A percentile compares a stretch with the other conserved stretches of the same genome.
phyloP scores from a whole-genome alignment of 2,113 vertebrate genomes.

The Miniopterus natalensis region DNA sequence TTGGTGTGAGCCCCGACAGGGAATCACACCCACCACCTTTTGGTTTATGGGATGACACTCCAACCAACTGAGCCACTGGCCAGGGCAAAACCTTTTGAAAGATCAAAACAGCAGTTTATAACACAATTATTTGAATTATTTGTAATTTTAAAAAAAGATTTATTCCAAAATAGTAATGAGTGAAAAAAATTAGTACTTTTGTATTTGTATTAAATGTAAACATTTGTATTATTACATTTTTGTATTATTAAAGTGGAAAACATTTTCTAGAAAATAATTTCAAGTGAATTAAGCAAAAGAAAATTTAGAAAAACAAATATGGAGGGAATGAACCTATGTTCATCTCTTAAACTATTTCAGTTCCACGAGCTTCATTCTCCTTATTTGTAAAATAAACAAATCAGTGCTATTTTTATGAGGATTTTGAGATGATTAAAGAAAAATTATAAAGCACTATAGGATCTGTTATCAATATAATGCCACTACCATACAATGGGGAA shows the following conservation, averaged over 20 bases:
- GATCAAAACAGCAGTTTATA: neutral
- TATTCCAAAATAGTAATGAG: neutral
- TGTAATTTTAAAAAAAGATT: neutral
- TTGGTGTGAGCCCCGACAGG: too few species aligned
- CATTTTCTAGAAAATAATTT: neutral
- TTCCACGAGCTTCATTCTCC: neutral
- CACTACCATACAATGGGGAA: neutral
- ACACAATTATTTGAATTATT: neutral
- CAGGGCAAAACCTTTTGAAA: neutral
- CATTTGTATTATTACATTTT: too few species aligned
- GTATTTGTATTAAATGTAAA: too few species aligned
- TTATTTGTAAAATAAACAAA: neutral
- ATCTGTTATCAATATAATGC: neutral
- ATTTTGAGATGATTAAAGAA: neutral
- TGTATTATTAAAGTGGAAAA: neutral
- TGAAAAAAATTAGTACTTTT: neutral
- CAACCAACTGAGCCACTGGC: too few species aligned
- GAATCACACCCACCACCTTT: too few species aligned
- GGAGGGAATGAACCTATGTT: neutral
- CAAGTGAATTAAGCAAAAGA: neutral
- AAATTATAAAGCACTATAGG: neutral
- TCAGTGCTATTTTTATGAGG: neutral
- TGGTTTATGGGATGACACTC: too few species aligned
- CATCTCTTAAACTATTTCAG: neutral
- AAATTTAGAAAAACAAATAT: neutral